Evolutionary conservation across 2,113 vertebrate genomes (phyloP), one percentile per base, ranked within the genome.

Genomic region (Herpailurus yagouaroundi): DNA sequence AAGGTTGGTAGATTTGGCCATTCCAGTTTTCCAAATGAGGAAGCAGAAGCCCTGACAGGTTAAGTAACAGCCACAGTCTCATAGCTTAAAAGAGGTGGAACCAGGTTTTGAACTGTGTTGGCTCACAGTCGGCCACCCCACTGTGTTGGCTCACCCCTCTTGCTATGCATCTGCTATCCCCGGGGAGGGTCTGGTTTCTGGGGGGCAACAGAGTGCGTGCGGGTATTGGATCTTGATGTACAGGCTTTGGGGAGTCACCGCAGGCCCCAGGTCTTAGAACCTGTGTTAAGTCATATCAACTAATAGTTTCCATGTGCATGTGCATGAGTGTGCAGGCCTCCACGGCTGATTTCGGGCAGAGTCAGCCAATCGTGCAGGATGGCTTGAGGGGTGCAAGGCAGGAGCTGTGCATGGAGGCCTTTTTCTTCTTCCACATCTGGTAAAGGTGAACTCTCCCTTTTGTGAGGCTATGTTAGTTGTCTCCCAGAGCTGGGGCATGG

Each of bases 1-100:
- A 73, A 63, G 84, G 55, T 5, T 18, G 15, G 45, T 41, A 57
- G 92, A 16, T 63, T 68, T 66, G 73, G 25, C 77, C 52, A 11
- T 71, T 87, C 57, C 64, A n/a, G 33, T 31, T 95, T 95, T 93
- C n/a, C 83, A 55, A 21, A 21, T 41, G 88, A 91, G 68, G 76
- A 31, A 45, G 68, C 50, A 25, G 55, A 94, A 60, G 5, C 63
- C 80, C 29, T 16, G 33, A 87, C 63, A 76, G 41, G 57, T 69
- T 85, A 38, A 68, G 52, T 7, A 36, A 31, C 52, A 50, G 74
- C 29, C 9, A 5, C 10, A 14, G 29, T 82, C 71, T 55, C 1
- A 0, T 5, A 73, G 66, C n/a, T 71, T 71, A 41, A 16, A 95
- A 63, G 73, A 18, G 33, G 52, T 66, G 77, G 38, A 91, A 73